Conservation (phyloP, 2,113 vertebrate species). For the Oreocharis arfaki region DNA sequence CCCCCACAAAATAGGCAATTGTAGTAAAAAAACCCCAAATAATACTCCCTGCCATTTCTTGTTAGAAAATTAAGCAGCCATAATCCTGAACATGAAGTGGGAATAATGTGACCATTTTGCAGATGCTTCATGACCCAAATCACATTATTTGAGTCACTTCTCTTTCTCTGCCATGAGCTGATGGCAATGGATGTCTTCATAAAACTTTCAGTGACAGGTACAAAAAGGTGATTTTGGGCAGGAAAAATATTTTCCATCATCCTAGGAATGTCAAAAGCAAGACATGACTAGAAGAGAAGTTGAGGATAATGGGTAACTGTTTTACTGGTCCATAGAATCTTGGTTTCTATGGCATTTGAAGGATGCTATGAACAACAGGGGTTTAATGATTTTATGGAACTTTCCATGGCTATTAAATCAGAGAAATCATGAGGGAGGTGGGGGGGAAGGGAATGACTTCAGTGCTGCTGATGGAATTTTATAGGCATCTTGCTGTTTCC, state of each 20-base stretch:
- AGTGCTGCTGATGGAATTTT: neutral
- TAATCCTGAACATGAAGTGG: conserved; percentile 13
- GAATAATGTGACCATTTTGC: neutral
- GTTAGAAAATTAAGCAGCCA: conserved; percentile 16
- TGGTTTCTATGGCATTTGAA: conserved; percentile 4
- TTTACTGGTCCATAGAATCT: neutral
- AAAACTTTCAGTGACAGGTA: conserved; percentile 16
- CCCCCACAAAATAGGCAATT: neutral
- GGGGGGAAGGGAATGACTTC: neutral
- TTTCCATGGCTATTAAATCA: conserved; percentile 8
- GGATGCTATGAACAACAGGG: neutral
- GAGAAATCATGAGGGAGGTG: neutral
- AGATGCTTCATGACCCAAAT: conserved; percentile 24
- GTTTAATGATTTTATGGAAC: conserved; percentile 16
- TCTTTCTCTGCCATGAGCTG: neutral
- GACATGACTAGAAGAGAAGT: neutral
- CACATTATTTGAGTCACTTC: neutral
- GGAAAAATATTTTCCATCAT: conserved; percentile 7
- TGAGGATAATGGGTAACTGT: neutral
- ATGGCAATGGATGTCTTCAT: neutral
- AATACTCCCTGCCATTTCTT: neutral
- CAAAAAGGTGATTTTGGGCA: neutral
- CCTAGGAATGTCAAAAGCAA: neutral
- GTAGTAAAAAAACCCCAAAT: conserved; percentile 12
- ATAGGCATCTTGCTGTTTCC: neutral